Evolutionary conservation across 2,797 vertebrate species (phyloP), one percentile per base, ranked within the genome.

Genomic region (Geotrypetes seraphini): DNA sequence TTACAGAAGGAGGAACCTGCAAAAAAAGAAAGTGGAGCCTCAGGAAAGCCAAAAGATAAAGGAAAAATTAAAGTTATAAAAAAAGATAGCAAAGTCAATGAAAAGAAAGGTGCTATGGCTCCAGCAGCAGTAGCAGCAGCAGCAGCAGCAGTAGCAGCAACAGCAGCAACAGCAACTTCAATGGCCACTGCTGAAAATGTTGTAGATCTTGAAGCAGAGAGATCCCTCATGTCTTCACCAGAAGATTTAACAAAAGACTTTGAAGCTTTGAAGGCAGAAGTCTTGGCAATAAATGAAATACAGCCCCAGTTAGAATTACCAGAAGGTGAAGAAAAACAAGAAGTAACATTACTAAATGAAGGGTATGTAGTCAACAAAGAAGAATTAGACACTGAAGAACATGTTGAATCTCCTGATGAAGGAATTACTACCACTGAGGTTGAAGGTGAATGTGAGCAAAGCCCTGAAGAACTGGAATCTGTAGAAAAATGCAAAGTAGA

Each of bases 231-330:
- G 95, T 97, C 93, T 19, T 87, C 93, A 47, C 92, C 93, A 40
- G 95, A 97, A 45, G 93, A 98, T 60, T 86, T 98, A 46, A 98
- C 92, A 22, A 96, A 93, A 59, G 92, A 97, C 59, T 96, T 98
- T 72, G 93, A 97, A 50, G 85, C 90, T 43, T 67, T 98, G 21
- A 86, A 73, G 75, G 85, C 81, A 26, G 91, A 96, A 57, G 85
- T 89, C 45, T 50, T 78, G 2, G 59, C 64, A 36, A 72, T 66
- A 10, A 78, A 83, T 32, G 86, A 78, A 18, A 75, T 57, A 15
- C 75, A 83, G 31, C 43, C 47, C 50, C 63, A 81, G 43, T 68
- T 79, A 44, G 58, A 43, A 10, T 57, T 77, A 22, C 65, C 70
- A 36, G 43, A 66, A 13, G 73, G 71, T 16, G 81, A 86, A 32